These are phyloP conservation scores for Patella depressa DNA, from an alignment of 2,888 invertebrate genomes.

Conservation along the genomic window DNA sequence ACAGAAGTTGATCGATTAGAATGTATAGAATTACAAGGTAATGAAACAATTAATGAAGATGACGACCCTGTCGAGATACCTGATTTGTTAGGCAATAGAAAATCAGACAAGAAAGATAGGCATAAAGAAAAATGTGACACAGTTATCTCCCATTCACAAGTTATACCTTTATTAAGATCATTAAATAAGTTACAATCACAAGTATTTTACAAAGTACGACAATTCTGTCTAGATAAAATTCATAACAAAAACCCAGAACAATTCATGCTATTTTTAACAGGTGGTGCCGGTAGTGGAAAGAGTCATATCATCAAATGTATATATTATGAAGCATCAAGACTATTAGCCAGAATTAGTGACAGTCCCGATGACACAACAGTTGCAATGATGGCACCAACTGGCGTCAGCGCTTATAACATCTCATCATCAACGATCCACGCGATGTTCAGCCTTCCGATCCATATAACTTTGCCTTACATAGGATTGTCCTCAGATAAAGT, in stretches of 20 bases:
- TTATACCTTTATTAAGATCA: slow-evolving; percentile 9
- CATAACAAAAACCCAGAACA: slow-evolving; percentile 1
- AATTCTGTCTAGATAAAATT: slow-evolving; percentile 21
- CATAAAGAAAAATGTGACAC: no score
- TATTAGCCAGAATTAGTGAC: slow-evolving; percentile 4
- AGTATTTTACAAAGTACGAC: slow-evolving; percentile 26
- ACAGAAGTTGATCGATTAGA: slow-evolving; percentile 8
- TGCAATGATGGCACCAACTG: background rate
- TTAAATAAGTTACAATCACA: slow-evolving; percentile 22
- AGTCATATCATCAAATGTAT: slow-evolving; percentile 20
- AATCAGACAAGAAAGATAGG: background rate
- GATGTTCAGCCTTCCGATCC: background rate
- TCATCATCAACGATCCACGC: slow-evolving; percentile 17
- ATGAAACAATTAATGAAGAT: slow-evolving; percentile 4
- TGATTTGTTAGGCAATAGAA: background rate
- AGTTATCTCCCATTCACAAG: background rate
- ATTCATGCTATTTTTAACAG: slow-evolving; percentile 21
- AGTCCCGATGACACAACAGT: slow-evolving; percentile 19
- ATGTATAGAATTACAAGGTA: background rate
- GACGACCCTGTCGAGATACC: background rate
- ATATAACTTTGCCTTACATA: background rate
- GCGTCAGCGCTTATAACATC: slow-evolving; percentile 19
- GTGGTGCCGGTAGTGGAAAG: slow-evolving; percentile 25
- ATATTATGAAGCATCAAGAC: slow-evolving; percentile 20
- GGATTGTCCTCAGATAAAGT: background rate